Conservation (phyloP, 2,113 vertebrate genomes). For the Myanophis thanlyinensis region DNA sequence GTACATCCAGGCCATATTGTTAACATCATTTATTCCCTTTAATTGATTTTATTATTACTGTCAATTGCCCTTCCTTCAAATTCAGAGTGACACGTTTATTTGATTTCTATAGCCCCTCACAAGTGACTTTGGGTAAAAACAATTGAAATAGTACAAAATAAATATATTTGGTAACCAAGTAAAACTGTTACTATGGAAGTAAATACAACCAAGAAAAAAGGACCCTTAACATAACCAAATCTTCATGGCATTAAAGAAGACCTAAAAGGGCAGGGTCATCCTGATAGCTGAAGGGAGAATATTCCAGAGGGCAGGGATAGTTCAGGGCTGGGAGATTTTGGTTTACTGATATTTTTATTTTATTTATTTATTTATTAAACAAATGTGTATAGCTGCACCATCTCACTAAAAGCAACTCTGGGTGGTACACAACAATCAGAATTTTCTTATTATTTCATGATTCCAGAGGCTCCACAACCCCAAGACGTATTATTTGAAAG, state of each 20-base stretch:
- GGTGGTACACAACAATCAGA: neutral
- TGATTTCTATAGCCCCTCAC: no score
- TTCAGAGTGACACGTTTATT: no score
- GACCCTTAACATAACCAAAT: neutral
- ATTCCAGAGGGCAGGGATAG: neutral
- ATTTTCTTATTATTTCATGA: neutral
- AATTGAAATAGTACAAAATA: neutral
- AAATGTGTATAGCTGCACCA: neutral
- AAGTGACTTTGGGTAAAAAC: neutral
- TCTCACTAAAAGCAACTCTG: neutral
- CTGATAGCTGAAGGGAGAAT: neutral
- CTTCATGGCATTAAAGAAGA: neutral
- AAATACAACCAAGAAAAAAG: neutral
- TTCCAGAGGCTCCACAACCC: neutral
- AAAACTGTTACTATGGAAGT: neutral
- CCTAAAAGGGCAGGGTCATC: neutral
- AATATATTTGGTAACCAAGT: neutral
- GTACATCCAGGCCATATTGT: neutral
- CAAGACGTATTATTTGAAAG: neutral
- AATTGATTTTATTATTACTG: neutral
- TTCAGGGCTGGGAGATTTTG: neutral
- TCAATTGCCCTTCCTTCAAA: no score
- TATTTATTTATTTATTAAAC: neutral
- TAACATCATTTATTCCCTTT: neutral
- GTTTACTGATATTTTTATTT: neutral